phyloP scores from a whole-genome alignment of 92 coral and sea anemone genomes.

The Pocillopora grandis region DNA sequence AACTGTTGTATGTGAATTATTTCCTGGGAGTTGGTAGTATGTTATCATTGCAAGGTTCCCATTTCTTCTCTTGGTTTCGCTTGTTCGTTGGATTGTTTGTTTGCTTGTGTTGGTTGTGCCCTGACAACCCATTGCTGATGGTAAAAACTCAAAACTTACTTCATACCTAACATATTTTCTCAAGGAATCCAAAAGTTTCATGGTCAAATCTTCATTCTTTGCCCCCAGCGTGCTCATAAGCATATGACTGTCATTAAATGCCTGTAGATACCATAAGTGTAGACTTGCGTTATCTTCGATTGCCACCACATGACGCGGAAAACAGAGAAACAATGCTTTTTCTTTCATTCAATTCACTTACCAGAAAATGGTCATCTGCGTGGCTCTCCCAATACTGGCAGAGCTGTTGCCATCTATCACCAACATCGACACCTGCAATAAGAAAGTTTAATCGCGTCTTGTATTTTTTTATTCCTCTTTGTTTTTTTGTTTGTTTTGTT shows the following conservation, averaged over 20 bases:
- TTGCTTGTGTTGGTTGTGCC: too few relatives aligned
- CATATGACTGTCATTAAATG: slow-evolving; percentile 72
- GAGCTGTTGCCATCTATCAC: slow-evolving; percentile 62
- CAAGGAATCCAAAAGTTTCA: slow-evolving; percentile 63
- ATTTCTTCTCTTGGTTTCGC: too few relatives aligned
- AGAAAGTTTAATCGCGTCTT: background rate
- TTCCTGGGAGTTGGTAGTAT: too few relatives aligned
- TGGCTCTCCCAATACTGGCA: slow-evolving; percentile 49
- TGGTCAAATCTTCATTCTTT: slow-evolving; percentile 61
- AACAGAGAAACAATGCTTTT: background rate
- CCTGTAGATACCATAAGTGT: slow-evolving; percentile 30
- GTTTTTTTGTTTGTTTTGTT: too few relatives aligned
- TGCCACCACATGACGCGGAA: too few relatives aligned
- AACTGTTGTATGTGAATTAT: too few relatives aligned
- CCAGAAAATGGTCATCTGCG: slow-evolving; percentile 47
- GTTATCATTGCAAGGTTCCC: too few relatives aligned
- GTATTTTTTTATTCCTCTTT: too few relatives aligned
- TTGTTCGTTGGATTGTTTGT: too few relatives aligned
- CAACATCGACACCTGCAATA: slow-evolving; percentile 62
- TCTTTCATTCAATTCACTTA: background rate
- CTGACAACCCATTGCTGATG: too few relatives aligned
- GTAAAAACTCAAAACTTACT: too few relatives aligned
- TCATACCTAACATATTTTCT: slow-evolving; percentile 65
- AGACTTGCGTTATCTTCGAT: background rate
- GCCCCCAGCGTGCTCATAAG: slow-evolving; percentile 84